phyloP scores from a whole-genome alignment of 2,888 invertebrate genomes.

The Ochropleura leucogaster region DNA sequence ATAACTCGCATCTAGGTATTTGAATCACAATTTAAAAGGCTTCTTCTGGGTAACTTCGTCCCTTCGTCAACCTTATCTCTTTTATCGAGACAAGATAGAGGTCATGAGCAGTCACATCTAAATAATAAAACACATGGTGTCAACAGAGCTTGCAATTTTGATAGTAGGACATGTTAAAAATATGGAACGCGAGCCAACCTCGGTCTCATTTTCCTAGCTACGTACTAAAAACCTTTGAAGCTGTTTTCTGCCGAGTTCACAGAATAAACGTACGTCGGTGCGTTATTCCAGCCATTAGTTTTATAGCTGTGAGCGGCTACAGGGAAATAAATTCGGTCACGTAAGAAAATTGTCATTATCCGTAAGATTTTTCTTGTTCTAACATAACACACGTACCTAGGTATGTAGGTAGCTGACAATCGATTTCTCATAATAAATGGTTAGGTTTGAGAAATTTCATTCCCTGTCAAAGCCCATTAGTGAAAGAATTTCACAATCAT shows the following conservation, averaged over 20 bases:
- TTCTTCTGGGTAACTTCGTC: no score
- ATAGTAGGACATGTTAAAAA: neutral
- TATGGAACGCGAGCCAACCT: neutral
- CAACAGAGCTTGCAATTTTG: neutral
- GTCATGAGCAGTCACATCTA: no score
- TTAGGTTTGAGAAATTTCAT: neutral
- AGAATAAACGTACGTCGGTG: constrained; percentile 45
- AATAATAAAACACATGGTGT: neutral
- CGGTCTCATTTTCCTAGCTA: constrained; percentile 21
- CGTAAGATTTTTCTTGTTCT: constrained; percentile 47
- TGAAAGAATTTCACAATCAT: constrained; percentile 45
- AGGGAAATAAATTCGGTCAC: constrained; percentile 73
- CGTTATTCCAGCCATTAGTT: constrained; percentile 73
- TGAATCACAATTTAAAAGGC: no score
- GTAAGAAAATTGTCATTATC: constrained; percentile 67
- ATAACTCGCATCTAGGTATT: no score
- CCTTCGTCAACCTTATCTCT: no score
- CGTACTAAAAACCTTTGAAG: constrained; percentile 51
- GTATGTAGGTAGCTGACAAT: neutral
- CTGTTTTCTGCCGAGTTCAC: constrained; percentile 55
- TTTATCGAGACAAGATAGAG: no score
- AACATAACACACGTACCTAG: constrained; percentile 2
- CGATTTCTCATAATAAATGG: neutral
- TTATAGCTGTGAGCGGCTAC: constrained; percentile 67
- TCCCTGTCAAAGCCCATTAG: constrained; percentile 29